These are phyloP conservation scores for Helarctos malayanus DNA, from an alignment of 2,797 vertebrate genomes.

Conservation along the genomic window DNA sequence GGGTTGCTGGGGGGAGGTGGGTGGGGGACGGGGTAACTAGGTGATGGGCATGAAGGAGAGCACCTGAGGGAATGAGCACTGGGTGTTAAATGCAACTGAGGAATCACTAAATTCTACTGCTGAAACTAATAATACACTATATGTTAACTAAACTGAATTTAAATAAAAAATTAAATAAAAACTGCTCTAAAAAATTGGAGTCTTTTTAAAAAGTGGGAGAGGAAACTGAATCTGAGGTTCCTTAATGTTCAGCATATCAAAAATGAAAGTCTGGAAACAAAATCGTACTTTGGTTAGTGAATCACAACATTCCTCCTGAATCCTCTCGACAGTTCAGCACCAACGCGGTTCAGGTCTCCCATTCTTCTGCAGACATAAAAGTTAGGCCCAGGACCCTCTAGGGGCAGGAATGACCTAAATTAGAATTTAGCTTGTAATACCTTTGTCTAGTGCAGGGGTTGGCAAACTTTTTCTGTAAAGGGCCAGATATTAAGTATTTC, in stretches of 20 bases:
- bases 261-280: slow-evolving; percentile 51
- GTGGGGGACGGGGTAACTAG: background rate
- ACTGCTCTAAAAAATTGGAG: background rate
- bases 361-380: slow-evolving; percentile 32
- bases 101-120: background rate
- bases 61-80: background rate
- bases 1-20: background rate
- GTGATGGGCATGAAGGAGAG: background rate
- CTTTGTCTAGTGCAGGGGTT: slow-evolving; percentile 43
- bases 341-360: background rate
- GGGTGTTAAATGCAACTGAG: background rate
- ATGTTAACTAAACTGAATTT: background rate
- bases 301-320: slow-evolving; percentile 41
- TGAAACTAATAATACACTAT: background rate
- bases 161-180: background rate
- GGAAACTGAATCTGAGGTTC: slow-evolving; percentile 31
- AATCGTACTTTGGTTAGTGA: background rate
- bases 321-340: background rate
- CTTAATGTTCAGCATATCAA: slow-evolving; percentile 52
- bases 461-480: slow-evolving; percentile 45
- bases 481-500: slow-evolving; percentile 10
- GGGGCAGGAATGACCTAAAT: background rate
- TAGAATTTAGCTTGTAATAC: slow-evolving; percentile 45
- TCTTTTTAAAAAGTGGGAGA: background rate
- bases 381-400: background rate